Percentiles rank a stretch among this genome's conserved stretches.
These are phyloP conservation scores for Cydia amplana DNA, from an alignment of 1,140 invertebrate genomes.

Conservation along the genomic window DNA sequence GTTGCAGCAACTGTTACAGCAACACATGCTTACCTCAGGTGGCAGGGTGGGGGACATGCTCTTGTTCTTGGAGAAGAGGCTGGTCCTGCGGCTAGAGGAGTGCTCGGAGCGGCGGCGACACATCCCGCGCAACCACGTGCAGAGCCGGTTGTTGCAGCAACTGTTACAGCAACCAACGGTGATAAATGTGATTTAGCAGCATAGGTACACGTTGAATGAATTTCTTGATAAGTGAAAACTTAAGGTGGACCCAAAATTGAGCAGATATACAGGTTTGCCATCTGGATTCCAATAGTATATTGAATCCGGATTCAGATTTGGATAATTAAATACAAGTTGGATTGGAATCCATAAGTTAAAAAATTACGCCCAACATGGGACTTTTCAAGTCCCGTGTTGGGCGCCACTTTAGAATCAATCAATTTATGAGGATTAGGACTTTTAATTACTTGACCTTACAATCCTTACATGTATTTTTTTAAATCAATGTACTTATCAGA, in stretches of 20 bases:
- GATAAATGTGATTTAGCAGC: background rate
- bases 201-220: no score
- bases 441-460: no score
- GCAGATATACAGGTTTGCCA: no score
- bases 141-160: slow-evolving; percentile 64
- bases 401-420: background rate
- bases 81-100: slow-evolving; percentile 79
- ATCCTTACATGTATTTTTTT: no score
- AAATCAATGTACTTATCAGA: background rate
- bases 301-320: no score
- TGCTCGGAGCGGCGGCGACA: slow-evolving; percentile 61
- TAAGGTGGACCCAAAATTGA: no score
- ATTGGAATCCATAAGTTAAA: no score
- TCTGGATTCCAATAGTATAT: no score
- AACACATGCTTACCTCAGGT: slow-evolving; percentile 52
- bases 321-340: no score
- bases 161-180: slow-evolving; percentile 40
- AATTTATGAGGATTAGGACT: background rate
- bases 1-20: slow-evolving; percentile 63
- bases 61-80: slow-evolving; percentile 82
- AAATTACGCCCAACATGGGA: no score
- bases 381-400: background rate
- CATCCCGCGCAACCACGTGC: slow-evolving; percentile 61
- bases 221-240: no score
- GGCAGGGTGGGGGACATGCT: slow-evolving; percentile 81